A percentile compares a stretch with the other conserved stretches of the same genome.
These are phyloP conservation scores for Drosophila anomalata DNA, from an alignment of 2,888 invertebrate genomes.

Conservation along the genomic window DNA sequence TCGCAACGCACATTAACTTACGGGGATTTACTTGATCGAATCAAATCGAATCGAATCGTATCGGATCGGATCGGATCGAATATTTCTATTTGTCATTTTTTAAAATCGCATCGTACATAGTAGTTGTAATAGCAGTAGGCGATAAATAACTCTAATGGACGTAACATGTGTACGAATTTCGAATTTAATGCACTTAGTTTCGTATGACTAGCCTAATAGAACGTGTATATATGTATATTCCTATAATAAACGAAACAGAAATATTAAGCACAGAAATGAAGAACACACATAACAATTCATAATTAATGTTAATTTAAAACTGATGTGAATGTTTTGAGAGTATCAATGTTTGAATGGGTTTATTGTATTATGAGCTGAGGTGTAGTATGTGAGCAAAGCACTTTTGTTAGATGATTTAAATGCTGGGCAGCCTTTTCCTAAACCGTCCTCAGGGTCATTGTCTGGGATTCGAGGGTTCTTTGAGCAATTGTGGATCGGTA, in stretches of 20 bases:
- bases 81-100: conserved; percentile 37
- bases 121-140: conserved; percentile 45
- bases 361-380: conserved; percentile 5
- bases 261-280: conserved; percentile 47
- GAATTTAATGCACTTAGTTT: conserved; percentile 73
- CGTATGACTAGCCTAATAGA: conserved; percentile 80
- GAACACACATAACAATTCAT: conserved; percentile 34
- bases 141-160: conserved; percentile 67
- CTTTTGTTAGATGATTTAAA: conserved; percentile 55
- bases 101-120: conserved; percentile 53
- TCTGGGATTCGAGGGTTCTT: conserved; percentile 20
- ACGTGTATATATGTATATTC: conserved; percentile 83
- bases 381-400: conserved; percentile 37
- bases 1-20: conserved; percentile 71
- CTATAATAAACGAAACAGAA: conserved; percentile 76
- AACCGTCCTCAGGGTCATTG: conserved; percentile 26
- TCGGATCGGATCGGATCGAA: conserved; percentile 40
- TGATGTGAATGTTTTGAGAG: conserved; percentile 20
- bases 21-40: conserved; percentile 50
- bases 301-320: conserved; percentile 43
- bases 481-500: conserved; percentile 47
- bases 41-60: conserved; percentile 12
- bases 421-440: conserved; percentile 65
- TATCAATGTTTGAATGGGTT: conserved; percentile 10
- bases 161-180: conserved; percentile 60